phyloP scores from a whole-genome alignment of 2,888 invertebrate species.

The Drosophila mimica region DNA sequence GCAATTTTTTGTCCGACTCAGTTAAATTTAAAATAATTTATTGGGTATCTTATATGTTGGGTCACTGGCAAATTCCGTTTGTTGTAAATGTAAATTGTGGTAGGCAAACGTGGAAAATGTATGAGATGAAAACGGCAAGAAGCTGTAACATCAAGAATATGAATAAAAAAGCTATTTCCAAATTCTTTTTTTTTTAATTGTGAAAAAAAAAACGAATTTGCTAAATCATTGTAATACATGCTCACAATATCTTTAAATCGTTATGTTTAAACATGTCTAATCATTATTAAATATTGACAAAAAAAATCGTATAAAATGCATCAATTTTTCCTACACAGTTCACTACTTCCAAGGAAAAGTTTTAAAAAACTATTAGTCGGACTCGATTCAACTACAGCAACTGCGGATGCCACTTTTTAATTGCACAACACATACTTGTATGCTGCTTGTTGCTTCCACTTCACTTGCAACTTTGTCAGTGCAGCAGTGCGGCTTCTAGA shows the following conservation, averaged over 20 bases:
- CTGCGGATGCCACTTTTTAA: constrained; percentile 59
- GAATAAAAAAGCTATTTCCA: constrained; percentile 1
- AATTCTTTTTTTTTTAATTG: not conserved
- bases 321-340: not conserved
- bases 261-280: not conserved
- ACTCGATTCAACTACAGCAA: constrained; percentile 51
- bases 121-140: not conserved
- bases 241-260: not conserved
- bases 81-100: constrained; percentile 29
- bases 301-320: not conserved
- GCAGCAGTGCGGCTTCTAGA: not conserved
- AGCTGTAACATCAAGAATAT: not conserved
- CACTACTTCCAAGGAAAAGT: constrained; percentile 2
- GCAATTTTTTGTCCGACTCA: not conserved
- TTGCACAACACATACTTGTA: constrained; percentile 73
- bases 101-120: constrained; percentile 9
- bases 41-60: not conserved
- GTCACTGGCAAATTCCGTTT: not conserved
- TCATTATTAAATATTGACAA: not conserved
- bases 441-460: constrained; percentile 67
- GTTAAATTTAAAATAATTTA: not conserved
- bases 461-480: constrained; percentile 48
- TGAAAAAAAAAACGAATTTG: constrained; percentile 39
- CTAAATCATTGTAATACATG: constrained; percentile 9
- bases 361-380: constrained; percentile 26